Base-by-base conservation (phyloP, 2,113 vertebrate species). In the Solea senegalensis region DNA sequence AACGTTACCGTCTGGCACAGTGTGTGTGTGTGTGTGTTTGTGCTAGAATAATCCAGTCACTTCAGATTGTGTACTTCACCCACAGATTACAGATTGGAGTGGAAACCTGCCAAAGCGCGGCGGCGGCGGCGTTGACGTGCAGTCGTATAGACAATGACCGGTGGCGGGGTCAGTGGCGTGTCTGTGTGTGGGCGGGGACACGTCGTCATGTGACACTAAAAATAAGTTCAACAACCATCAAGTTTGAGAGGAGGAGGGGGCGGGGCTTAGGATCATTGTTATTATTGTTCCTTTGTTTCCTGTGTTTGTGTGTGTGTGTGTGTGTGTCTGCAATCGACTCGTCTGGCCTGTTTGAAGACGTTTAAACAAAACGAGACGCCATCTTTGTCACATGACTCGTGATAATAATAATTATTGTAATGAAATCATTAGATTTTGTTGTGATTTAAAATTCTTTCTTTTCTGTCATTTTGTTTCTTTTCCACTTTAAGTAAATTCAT, bases 141-240 rank as follows among this genome's bases (percentile, higher is more conserved):
- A 98, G 94, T 89, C 89, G 95, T 97, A 96, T 96, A 95, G 98
- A 99, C 98, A 99, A 96, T 98, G 97, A 99, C 98, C 98, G 97
- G 98, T 97, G 97, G 96, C 97, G 93, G 96, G 97, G 97, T 98
- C 97, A 98, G 97, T 96, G 95, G 96, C 94, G 96, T 95, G 96
- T 97, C 97, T 98, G 92, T 90, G 95, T 92, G 95, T 69, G 90
- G 92, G 95, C 95, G 89, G 93, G 92, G 90, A 94, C 92, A 94
- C 96, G 97, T 96, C 45, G 96, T 98, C 97, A 98, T 94, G 95
- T 98, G 98, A 98, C 98, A 98, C 96, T 95, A 97, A 96, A 98
- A 98, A 98, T 98, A 98, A 99, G 96, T 97, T 96, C 97, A 97
- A 80, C 96, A 94, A 97, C 94, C 96, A 92, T 98, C 97, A 98